Evolutionary conservation across 2,888 invertebrate genomes (phyloP).

Genomic region (Drosophila koepferae): DNA sequence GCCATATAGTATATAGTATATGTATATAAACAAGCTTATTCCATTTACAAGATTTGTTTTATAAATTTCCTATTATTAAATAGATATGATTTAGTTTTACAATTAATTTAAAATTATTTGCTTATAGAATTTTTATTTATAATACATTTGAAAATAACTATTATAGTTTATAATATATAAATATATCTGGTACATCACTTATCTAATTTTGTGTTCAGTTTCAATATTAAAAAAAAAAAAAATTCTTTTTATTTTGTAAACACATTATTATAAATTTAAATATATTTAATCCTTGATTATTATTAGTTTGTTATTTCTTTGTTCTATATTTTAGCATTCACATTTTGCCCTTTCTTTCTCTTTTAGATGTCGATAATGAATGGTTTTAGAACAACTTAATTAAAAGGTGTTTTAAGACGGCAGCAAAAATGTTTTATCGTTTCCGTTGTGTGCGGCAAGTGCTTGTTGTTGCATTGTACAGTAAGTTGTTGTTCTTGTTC

Average conservation of each 20-base stretch:
- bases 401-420: slow-evolving; percentile 22
- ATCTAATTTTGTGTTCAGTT: too few relatives aligned
- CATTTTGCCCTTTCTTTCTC: background rate
- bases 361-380: slow-evolving; percentile 11
- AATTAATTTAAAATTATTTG: too few relatives aligned
- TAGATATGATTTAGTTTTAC: too few relatives aligned
- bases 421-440: slow-evolving; percentile 15
- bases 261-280: background rate
- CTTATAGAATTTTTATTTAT: too few relatives aligned
- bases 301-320: too few relatives aligned
- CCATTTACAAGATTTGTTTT: too few relatives aligned
- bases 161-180: too few relatives aligned
- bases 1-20: background rate
- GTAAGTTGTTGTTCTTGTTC: slow-evolving; percentile 35
- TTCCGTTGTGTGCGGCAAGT: slow-evolving; percentile 6
- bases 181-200: too few relatives aligned
- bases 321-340: background rate
- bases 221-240: too few relatives aligned
- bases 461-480: slow-evolving; percentile 11
- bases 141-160: too few relatives aligned
- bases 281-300: background rate
- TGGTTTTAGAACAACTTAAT: slow-evolving; percentile 3
- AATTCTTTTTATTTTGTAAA: background rate
- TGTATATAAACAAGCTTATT: background rate
- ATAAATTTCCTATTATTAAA: too few relatives aligned